Conservation (phyloP, 2,797 vertebrate genomes). For the Pelochelys cantorii region DNA sequence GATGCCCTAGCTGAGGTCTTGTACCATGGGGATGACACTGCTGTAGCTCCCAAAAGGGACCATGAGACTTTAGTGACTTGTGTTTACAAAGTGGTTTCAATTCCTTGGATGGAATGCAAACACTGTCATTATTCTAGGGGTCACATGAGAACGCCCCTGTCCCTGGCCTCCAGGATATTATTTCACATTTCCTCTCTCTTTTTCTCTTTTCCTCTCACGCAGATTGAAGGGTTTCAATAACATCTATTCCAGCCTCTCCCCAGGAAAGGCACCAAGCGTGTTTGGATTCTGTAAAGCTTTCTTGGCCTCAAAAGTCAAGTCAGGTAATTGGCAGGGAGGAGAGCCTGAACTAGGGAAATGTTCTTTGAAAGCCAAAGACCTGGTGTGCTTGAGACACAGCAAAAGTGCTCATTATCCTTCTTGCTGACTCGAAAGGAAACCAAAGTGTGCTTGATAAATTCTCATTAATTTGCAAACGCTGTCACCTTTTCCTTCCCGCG, state of each 20-base stretch:
- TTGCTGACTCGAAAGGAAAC: not conserved
- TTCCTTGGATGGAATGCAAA: not conserved
- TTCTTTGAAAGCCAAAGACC: not conserved
- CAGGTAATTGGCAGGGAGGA: not conserved
- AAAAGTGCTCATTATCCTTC: not conserved
- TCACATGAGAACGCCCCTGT: not conserved
- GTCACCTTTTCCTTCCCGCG: not conserved
- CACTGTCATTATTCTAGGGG: too few relatives aligned
- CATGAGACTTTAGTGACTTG: not conserved
- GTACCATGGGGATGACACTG: not conserved
- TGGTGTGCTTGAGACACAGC: not conserved
- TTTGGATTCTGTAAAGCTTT: constrained; percentile 40
- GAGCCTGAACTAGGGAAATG: not conserved
- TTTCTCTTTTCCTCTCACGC: not conserved
- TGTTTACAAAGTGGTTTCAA: not conserved
- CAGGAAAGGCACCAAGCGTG: not conserved
- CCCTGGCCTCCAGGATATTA: not conserved
- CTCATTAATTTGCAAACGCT: not conserved
- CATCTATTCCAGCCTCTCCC: constrained; percentile 1
- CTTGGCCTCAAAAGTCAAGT: constrained; percentile 28
- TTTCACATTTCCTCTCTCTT: not conserved
- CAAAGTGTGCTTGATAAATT: not conserved
- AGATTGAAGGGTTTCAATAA: constrained; percentile 58
- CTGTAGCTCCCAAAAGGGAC: not conserved
- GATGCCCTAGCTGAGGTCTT: not conserved